Percentiles rank a stretch among this genome's conserved stretches.
These are phyloP conservation scores for Didymodactylos carnosus DNA, from an alignment of 2,888 invertebrate species.

Conservation along the genomic window DNA sequence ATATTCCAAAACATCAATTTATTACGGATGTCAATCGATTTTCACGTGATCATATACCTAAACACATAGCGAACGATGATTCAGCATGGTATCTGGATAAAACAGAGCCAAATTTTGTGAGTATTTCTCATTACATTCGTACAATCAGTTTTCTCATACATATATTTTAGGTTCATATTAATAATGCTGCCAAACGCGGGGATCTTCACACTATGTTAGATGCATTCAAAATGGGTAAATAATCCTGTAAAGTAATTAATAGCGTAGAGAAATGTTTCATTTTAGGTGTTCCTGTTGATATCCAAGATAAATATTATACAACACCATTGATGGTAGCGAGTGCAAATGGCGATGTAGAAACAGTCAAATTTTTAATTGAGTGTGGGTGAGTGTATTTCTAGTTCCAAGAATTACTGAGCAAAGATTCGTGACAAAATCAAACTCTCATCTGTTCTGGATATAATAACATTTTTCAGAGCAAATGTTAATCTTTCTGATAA, in stretches of 20 bases:
- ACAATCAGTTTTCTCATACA: background rate
- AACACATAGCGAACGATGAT: conserved; percentile 31
- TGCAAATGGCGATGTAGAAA: conserved; percentile 3
- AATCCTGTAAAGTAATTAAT: background rate
- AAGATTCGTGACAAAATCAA: too few relatives aligned
- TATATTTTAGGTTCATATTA: background rate
- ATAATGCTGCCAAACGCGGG: background rate
- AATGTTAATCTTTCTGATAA: conserved; percentile 31
- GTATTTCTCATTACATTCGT: conserved; percentile 27
- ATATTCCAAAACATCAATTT: conserved; percentile 26
- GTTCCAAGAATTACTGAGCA: too few relatives aligned
- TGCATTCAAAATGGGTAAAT: conserved; percentile 23
- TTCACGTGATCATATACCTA: conserved; percentile 28
- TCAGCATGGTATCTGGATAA: conserved; percentile 32
- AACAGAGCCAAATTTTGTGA: conserved; percentile 27
- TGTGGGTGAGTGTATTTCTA: conserved; percentile 18
- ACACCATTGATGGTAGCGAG: background rate
- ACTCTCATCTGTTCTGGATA: too few relatives aligned
- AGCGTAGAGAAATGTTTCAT: background rate
- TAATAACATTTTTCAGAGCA: conserved; percentile 23
- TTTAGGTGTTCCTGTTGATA: conserved; percentile 23
- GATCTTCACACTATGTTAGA: conserved; percentile 24
- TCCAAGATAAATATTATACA: conserved; percentile 17
- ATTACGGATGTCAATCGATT: conserved; percentile 30
- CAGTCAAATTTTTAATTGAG: conserved; percentile 5